phyloP scores from a whole-genome alignment of 2,888 invertebrate genomes.

The Rhimphoctona megacephalus region DNA sequence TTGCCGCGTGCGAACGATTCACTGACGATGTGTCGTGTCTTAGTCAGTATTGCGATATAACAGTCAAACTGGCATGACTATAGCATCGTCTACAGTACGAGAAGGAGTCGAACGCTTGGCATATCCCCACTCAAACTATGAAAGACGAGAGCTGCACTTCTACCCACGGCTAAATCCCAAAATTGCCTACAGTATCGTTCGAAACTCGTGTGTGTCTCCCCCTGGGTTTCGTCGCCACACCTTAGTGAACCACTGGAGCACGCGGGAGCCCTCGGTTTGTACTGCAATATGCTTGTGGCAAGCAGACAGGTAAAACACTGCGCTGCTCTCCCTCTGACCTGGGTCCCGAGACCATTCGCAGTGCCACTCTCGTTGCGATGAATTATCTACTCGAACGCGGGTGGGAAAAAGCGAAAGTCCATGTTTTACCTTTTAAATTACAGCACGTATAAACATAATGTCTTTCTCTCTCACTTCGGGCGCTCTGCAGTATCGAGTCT shows the following conservation, averaged over 20 bases:
- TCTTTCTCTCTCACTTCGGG: neutral
- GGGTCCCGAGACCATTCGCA: conserved; percentile 3
- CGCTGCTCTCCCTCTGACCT: neutral
- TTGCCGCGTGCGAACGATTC: conserved; percentile 74
- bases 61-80: conserved; percentile 12
- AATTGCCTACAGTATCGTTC: neutral
- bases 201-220: conserved; percentile 40
- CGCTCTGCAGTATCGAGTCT: conserved; percentile 2
- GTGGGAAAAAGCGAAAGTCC: conserved; percentile 63
- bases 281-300: conserved; percentile 7
- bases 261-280: neutral
- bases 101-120: neutral
- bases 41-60: conserved; percentile 23
- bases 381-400: conserved; percentile 1
- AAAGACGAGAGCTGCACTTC: neutral
- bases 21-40: conserved; percentile 42
- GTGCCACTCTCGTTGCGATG: conserved; percentile 4
- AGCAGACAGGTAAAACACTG: conserved; percentile 42
- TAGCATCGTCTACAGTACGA: conserved; percentile 7
- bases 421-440: conserved; percentile 31
- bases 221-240: conserved; percentile 42
- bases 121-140: conserved; percentile 7
- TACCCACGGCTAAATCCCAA: neutral
- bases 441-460: neutral
- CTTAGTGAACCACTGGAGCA: conserved; percentile 41